These are phyloP conservation scores for Machimus rusticus DNA, from an alignment of 2,888 invertebrate genomes.

Conservation along the genomic window DNA sequence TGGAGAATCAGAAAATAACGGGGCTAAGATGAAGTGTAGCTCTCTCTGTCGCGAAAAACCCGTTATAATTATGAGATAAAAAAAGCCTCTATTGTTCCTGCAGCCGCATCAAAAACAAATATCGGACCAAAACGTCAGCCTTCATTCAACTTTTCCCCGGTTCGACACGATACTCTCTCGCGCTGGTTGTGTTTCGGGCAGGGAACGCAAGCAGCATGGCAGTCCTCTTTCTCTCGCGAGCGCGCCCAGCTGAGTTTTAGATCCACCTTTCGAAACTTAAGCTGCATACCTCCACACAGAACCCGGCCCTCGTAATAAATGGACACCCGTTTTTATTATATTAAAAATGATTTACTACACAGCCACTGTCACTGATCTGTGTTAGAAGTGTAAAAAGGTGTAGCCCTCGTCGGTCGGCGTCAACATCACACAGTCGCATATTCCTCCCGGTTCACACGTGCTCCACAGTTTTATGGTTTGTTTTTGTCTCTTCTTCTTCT, in stretches of 20 bases:
- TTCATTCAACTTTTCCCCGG: constrained; percentile 2
- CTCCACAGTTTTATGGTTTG: constrained; percentile 40
- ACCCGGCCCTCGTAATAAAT: constrained; percentile 13
- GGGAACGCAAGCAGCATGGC: background rate
- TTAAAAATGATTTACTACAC: constrained; percentile 42
- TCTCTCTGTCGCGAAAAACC: background rate
- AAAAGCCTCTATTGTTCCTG: background rate
- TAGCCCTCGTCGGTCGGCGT: background rate
- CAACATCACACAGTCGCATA: constrained; percentile 24
- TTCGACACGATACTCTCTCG: background rate
- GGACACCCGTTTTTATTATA: constrained; percentile 38
- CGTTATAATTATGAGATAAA: constrained; percentile 6
- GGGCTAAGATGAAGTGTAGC: background rate
- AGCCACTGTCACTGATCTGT: constrained; percentile 27
- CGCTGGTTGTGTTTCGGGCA: background rate
- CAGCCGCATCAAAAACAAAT: constrained; percentile 8
- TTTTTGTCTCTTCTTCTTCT: constrained; percentile 38
- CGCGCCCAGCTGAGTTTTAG: background rate
- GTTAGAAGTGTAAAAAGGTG: constrained; percentile 36
- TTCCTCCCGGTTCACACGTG: constrained; percentile 26
- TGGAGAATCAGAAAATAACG: background rate
- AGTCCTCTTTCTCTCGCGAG: background rate
- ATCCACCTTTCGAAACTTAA: background rate
- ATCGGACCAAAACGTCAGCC: background rate
- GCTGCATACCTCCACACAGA: background rate